These are phyloP conservation scores for Montifringilla adamsi DNA, from an alignment of 2,113 vertebrate genomes.

Conservation along the genomic window DNA sequence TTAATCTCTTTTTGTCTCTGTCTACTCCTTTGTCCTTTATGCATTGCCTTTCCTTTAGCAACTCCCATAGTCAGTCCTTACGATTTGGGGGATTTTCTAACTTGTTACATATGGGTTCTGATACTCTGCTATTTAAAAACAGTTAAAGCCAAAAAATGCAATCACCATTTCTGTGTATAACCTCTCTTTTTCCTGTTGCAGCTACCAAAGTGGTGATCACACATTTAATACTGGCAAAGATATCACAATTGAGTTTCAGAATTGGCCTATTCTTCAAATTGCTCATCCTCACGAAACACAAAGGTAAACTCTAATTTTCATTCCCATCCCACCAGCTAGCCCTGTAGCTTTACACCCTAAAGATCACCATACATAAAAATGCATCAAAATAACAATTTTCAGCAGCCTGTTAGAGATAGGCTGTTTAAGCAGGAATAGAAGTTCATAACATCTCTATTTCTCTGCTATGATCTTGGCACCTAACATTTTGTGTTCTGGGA, in stretches of 20 bases:
- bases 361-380: constrained; percentile 8
- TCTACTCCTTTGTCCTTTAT: not conserved
- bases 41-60: not conserved
- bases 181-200: not conserved
- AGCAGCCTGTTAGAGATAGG: constrained; percentile 10
- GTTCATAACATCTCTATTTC: constrained; percentile 26
- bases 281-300: constrained; percentile 3
- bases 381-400: constrained; percentile 60
- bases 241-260: constrained; percentile 28
- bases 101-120: not conserved
- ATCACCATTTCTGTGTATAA: not conserved
- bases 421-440: constrained; percentile 38
- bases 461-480: constrained; percentile 19
- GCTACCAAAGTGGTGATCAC: not conserved
- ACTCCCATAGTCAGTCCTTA: not conserved
- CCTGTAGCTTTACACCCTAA: not conserved
- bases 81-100: not conserved
- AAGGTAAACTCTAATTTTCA: constrained; percentile 26
- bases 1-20: not conserved
- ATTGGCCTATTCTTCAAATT: constrained; percentile 41
- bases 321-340: not conserved
- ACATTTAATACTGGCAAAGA: not conserved
- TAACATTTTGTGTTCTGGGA: not conserved
- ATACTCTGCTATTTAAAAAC: not conserved
- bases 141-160: not conserved